These are phyloP conservation scores for Drosophila melanosoma DNA, from an alignment of 2,888 invertebrate genomes.

Conservation along the genomic window DNA sequence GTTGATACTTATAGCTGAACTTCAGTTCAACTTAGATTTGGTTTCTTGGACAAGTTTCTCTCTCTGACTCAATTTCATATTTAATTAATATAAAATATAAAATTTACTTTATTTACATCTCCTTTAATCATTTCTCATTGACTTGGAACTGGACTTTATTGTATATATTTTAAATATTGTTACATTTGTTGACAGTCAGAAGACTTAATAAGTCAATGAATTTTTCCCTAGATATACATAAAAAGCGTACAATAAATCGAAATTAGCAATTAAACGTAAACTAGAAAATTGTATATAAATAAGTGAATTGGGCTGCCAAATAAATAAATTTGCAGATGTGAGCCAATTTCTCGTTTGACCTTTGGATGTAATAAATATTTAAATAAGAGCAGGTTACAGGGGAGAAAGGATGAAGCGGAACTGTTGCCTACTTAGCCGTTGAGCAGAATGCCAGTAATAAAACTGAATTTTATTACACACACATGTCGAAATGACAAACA, in stretches of 20 bases:
- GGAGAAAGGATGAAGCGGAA: conserved; percentile 13
- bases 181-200: neutral
- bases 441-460: conserved; percentile 24
- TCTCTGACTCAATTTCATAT: neutral
- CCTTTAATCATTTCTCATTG: no score
- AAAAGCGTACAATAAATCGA: neutral
- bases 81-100: neutral
- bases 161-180: no score
- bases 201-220: conserved; percentile 23
- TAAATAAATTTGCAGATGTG: conserved; percentile 30
- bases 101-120: no score
- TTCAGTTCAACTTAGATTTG: neutral
- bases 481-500: conserved; percentile 35
- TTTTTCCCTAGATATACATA: neutral
- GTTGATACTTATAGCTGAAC: no score
- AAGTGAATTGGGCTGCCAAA: neutral
- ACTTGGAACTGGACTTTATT: no score
- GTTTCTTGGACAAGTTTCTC: neutral
- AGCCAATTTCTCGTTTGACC: conserved; percentile 43
- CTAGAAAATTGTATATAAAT: conserved; percentile 12
- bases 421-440: conserved; percentile 56
- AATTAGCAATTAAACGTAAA: conserved; percentile 10
- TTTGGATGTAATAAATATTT: conserved; percentile 46
- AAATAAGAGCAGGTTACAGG: conserved; percentile 16
- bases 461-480: conserved; percentile 48